Base-by-base conservation (phyloP, 2,797 vertebrate species). In the Lates japonicus region DNA sequence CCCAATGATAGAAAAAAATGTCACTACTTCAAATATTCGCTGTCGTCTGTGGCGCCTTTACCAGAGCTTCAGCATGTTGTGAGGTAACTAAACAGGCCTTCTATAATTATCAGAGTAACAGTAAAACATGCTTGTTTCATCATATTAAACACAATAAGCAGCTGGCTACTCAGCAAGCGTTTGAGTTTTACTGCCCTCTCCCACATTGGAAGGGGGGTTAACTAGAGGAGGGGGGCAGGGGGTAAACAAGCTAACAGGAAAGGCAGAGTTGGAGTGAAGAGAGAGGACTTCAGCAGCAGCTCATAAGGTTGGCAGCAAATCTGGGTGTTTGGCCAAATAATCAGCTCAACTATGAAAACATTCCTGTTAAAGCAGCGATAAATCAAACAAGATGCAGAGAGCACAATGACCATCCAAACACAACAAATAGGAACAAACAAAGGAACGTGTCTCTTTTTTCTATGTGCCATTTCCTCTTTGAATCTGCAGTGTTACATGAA, bases 121-220 rank as follows among this genome's bases (percentile, higher is more conserved):
- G 48, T 72, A 51, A 61, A 83, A 85, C 77, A 74, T 69, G 75
- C 67, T 14, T 81, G 75, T 85, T 93, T 86, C 88, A 87, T 90
- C 52, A 86, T 66, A 90, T 81, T 80, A 85, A 89, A 87, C 65
- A 84, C 66, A 85, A 89, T 81, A 88, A 83, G 80, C 84, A 89
- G 78, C 84, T 78, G 83, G 76, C 78, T 78, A 84, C 73, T 81
- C 78, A 75, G 73, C 44, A 80, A 88, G 68, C 67, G 54, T 87
- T 76, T 63, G 68, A 76, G 72, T 85, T 90, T 92, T 68, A 84
- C 83, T 81, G 78, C 72, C 64, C 64, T 41, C 51, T 64, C 80
- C 73, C 75, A 83, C 68, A 77, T 19, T 44, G 54, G 48, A 73
- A 49, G 46, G 37, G 39, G 31, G 63, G 68, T 81, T 74, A 70